phyloP scores from a whole-genome alignment of 2,888 invertebrate species.

The Halictus quadricinctus region DNA sequence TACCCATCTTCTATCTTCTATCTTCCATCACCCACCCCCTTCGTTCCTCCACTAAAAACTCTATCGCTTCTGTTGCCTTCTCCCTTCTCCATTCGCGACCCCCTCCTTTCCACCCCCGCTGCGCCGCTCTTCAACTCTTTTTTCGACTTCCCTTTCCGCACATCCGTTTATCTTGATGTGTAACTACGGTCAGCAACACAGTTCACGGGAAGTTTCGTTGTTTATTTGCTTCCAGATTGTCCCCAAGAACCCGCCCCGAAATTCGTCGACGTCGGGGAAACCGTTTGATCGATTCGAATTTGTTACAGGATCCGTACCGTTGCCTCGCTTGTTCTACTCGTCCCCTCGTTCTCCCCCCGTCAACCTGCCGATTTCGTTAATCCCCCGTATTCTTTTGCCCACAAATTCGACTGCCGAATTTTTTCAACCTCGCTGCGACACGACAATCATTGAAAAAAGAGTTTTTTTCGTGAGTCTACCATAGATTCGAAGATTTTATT shows the following conservation, averaged over 20 bases:
- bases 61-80: conserved; percentile 6
- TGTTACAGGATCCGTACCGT: conserved; percentile 16
- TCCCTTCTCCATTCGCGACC: background rate
- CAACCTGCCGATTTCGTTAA: background rate
- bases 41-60: conserved; percentile 31
- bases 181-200: conserved; percentile 3
- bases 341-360: background rate
- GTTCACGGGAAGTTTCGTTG: conserved; percentile 20
- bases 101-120: background rate
- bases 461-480: too few species aligned
- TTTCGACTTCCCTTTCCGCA: conserved; percentile 22
- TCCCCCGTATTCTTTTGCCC: background rate
- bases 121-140: background rate
- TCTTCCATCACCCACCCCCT: conserved; percentile 14
- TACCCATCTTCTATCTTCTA: background rate
- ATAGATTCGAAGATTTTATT: too few species aligned
- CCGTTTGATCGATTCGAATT: conserved; percentile 34
- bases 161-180: conserved; percentile 31
- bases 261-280: conserved; percentile 24
- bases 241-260: conserved; percentile 22
- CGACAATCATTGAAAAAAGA: too few species aligned
- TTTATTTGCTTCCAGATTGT: conserved; percentile 33
- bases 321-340: background rate
- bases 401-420: background rate
- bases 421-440: too few species aligned